phyloP scores from a whole-genome alignment of 2,888 invertebrate species.

The Rhagophthalmus giganteus region DNA sequence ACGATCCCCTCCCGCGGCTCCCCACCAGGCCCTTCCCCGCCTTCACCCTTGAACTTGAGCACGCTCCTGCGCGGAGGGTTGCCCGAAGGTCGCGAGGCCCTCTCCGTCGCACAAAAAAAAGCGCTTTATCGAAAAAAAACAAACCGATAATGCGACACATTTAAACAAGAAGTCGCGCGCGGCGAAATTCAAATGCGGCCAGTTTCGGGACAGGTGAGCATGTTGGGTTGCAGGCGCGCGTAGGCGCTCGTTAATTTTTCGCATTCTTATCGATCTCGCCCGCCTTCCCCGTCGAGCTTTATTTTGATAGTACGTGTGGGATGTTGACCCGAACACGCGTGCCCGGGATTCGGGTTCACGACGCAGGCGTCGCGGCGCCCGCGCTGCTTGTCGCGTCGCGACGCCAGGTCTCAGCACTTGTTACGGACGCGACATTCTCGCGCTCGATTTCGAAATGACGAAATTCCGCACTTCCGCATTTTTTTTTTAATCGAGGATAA shows the following conservation, averaged over 20 bases:
- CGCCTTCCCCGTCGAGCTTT: slow-evolving; percentile 18
- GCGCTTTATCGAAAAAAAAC: neutral
- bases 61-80: slow-evolving; percentile 38
- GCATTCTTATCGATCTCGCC: slow-evolving; percentile 20
- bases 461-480: no score
- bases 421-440: no score
- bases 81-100: slow-evolving; percentile 32
- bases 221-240: slow-evolving; percentile 24
- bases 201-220: slow-evolving; percentile 5
- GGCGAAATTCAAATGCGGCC: neutral
- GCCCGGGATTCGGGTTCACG: slow-evolving; percentile 33
- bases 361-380: slow-evolving; percentile 35
- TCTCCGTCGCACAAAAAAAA: neutral
- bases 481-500: no score
- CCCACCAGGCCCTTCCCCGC: slow-evolving; percentile 56
- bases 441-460: no score
- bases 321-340: slow-evolving; percentile 40
- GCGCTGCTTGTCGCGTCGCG: slow-evolving; percentile 27
- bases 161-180: neutral
- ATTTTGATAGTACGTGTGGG: slow-evolving; percentile 36
- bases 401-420: slow-evolving; percentile 44
- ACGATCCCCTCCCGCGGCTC: slow-evolving; percentile 63
- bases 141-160: neutral
- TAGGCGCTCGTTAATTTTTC: slow-evolving; percentile 21
- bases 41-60: slow-evolving; percentile 57